Conservation (phyloP, 2,113 vertebrate genomes). For the Malurus alboscapulatus region DNA sequence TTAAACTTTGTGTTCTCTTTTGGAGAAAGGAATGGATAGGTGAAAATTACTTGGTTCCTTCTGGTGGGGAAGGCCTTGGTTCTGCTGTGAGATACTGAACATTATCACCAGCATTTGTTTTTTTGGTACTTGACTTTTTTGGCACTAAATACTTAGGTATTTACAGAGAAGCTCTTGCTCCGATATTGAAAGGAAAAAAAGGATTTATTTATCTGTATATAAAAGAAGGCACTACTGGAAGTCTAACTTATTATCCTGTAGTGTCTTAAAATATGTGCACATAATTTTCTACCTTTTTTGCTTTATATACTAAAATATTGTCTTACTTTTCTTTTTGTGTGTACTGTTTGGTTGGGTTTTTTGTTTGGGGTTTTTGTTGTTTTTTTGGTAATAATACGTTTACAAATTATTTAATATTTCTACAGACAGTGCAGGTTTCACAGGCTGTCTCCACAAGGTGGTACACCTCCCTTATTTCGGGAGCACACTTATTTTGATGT, state of each 20-base stretch:
- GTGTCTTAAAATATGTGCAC: not conserved
- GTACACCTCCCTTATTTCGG: not conserved
- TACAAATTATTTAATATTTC: not conserved
- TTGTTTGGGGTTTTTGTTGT: not conserved
- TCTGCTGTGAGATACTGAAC: not conserved
- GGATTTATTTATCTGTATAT: not conserved
- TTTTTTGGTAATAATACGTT: not conserved
- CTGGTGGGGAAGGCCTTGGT: not conserved
- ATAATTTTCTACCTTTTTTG: not conserved
- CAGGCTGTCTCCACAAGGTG: not conserved
- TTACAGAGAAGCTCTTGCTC: not conserved
- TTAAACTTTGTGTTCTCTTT: not conserved
- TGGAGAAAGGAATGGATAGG: not conserved
- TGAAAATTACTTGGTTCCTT: not conserved
- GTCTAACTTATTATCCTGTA: not conserved
- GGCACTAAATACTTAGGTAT: not conserved
- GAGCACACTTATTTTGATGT: not conserved
- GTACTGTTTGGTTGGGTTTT: not conserved
- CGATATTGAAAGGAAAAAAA: not conserved
- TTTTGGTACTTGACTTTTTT: not conserved
- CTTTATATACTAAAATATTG: not conserved
- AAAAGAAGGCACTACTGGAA: not conserved
- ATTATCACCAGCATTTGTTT: not conserved
- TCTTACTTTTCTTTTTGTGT: not conserved
- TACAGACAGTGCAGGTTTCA: not conserved